Evolutionary conservation across 2,113 vertebrate genomes (phyloP).

Genomic region (Siphamia tubifer): DNA sequence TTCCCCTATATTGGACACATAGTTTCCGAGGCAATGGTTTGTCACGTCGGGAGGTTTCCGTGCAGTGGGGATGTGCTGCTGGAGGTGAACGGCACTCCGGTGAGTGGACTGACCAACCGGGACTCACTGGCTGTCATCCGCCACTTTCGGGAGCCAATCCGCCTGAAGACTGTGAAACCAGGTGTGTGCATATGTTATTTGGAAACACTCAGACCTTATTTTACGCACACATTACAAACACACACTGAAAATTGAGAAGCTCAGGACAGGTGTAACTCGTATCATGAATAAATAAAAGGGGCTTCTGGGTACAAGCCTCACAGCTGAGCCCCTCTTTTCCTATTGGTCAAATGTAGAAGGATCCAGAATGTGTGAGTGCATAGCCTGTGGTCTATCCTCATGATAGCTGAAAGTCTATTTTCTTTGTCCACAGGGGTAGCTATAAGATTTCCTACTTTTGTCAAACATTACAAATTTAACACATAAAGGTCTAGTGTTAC

Average conservation of each 20-base stretch:
- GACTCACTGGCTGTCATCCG: conserved; percentile 93
- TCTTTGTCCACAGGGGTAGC: too few species aligned
- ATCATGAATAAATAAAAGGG: neutral
- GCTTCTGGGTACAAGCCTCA: neutral
- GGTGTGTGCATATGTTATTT: conserved; percentile 72
- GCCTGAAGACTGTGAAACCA: conserved; percentile 92
- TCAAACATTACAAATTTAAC: too few species aligned
- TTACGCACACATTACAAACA: neutral
- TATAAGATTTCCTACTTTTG: too few species aligned
- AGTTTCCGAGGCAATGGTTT: conserved; percentile 80
- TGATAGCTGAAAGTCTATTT: too few species aligned
- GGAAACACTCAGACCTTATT: neutral
- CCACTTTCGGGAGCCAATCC: conserved; percentile 92
- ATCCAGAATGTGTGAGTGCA: neutral
- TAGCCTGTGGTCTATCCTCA: too few species aligned
- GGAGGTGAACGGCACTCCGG: conserved; percentile 96
- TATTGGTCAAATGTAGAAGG: neutral
- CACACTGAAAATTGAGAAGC: neutral
- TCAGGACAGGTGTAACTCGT: neutral
- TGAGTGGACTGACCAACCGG: conserved; percentile 93
- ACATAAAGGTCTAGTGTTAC: too few species aligned
- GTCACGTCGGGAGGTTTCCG: conserved; percentile 85
- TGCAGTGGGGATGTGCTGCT: conserved; percentile 88
- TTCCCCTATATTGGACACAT: conserved; percentile 89
- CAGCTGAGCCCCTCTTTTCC: conserved; percentile 11